These are phyloP conservation scores for Gobio gobio DNA, from an alignment of 2,113 vertebrate genomes.

Conservation along the genomic window DNA sequence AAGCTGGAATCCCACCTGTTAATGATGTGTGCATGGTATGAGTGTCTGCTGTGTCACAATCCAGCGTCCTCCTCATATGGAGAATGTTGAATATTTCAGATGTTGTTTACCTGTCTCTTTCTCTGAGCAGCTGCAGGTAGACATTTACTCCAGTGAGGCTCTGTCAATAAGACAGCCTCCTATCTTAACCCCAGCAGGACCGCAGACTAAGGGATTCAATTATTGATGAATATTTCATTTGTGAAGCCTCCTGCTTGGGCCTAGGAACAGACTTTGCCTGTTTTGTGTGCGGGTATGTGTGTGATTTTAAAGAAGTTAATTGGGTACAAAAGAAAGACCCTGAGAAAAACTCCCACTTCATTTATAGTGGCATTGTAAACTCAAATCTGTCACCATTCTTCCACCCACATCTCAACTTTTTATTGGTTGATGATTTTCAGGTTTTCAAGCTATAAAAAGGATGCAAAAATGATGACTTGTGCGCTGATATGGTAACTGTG, in stretches of 20 bases:
- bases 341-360: neutral
- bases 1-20: constrained; percentile 55
- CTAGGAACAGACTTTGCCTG: neutral
- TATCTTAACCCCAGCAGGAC: constrained; percentile 35
- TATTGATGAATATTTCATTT: constrained; percentile 49
- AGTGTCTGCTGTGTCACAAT: constrained; percentile 47
- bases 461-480: neutral
- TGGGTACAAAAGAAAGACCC: neutral
- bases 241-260: neutral
- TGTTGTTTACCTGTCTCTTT: constrained; percentile 3
- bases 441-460: neutral
- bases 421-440: neutral
- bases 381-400: neutral
- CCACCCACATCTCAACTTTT: neutral
- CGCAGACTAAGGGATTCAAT: constrained; percentile 16
- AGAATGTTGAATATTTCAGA: constrained; percentile 41
- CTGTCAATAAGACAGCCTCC: constrained; percentile 29
- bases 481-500: no score
- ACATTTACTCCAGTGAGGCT: constrained; percentile 9
- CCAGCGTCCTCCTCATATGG: neutral
- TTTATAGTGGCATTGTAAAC: neutral
- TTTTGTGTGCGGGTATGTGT: neutral
- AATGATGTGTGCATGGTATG: constrained; percentile 50
- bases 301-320: neutral
- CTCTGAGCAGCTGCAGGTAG: neutral